Base-by-base conservation (phyloP, 1,140 invertebrate species). In the Pseudomyrmex concolor region DNA sequence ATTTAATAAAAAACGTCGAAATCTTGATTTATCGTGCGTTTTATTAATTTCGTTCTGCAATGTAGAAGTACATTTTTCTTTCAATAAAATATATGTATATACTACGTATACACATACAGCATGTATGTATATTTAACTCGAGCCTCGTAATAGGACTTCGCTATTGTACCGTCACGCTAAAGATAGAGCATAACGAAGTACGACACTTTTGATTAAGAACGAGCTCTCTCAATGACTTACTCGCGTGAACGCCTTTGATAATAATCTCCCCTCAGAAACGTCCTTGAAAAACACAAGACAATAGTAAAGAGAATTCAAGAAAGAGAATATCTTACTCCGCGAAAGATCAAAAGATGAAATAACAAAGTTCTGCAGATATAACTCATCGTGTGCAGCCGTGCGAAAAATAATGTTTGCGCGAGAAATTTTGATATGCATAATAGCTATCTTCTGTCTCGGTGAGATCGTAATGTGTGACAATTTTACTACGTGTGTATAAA, bases 401-500 rank as follows among this genome's bases (percentile, higher is more conserved):
- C 5, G 34, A 34, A 34, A 34, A 34, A 34, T 34, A 34, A 34
- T 34, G 34, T 34, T 34, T 5, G 34, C 34, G 34, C 34, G 34
- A 34, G 5, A 34, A 34, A 34, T 34, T 7, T 34, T 34, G 4
- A 5, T 34, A 34, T 7, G 34, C 34, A 7, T 34, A 34, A 34
- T 34, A 34, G 34, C 34, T 34, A 34, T 34, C 34, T 34, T 34
- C 34, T 34, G 34, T 34, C n/a, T 54, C 45, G 22, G 13, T 10
- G n/a, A 50, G n/a, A 57, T 57, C 19, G 45, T 45, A 17, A 25
- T 12, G 43, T 70, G 17, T 19, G 48, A 54, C 43, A 83, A 64
- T 86, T 76, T 15, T 54, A 15, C 66, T 76, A n/a, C 51, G 60
- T 22, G 66, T 83, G 43, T 48, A 57, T 57, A 59, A 76, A 86